phyloP scores from a whole-genome alignment of 2,113 vertebrate species.

The Alectura lathami region DNA sequence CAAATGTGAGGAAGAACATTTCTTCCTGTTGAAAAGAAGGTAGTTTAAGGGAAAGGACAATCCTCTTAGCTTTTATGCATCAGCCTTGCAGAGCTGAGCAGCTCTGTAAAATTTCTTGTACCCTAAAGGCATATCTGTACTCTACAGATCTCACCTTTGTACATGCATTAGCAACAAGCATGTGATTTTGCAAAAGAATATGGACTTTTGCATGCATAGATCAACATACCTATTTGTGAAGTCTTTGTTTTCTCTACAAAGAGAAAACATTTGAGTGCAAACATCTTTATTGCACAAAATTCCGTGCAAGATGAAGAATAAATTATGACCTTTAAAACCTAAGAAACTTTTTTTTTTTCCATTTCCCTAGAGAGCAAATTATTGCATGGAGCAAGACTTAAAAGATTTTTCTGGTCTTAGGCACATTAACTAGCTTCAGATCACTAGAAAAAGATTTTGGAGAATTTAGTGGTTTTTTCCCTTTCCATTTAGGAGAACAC shows the following conservation, averaged over 20 bases:
- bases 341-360: constrained; percentile 13
- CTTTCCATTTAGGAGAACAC: not conserved
- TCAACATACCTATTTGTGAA: not conserved
- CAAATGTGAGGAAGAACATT: not conserved
- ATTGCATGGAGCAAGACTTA: not conserved
- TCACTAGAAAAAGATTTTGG: constrained; percentile 5
- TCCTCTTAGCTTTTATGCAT: not conserved
- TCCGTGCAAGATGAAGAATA: not conserved
- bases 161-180: not conserved
- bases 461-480: not conserved
- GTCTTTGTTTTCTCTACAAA: not conserved
- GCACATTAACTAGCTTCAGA: too few species aligned
- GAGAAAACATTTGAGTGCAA: not conserved
- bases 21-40: not conserved
- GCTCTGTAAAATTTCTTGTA: not conserved
- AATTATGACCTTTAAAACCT: not conserved
- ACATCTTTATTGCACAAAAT: not conserved
- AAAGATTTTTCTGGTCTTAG: too few species aligned
- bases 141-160: not conserved
- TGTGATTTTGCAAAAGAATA: not conserved
- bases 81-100: not conserved
- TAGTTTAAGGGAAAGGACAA: not conserved
- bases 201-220: not conserved
- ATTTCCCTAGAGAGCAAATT: constrained; percentile 5
- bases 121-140: not conserved